Evolutionary conservation across 2,888 invertebrate genomes (phyloP), one percentile per base, ranked within the genome.

Genomic region (Invenusta paracnida): DNA sequence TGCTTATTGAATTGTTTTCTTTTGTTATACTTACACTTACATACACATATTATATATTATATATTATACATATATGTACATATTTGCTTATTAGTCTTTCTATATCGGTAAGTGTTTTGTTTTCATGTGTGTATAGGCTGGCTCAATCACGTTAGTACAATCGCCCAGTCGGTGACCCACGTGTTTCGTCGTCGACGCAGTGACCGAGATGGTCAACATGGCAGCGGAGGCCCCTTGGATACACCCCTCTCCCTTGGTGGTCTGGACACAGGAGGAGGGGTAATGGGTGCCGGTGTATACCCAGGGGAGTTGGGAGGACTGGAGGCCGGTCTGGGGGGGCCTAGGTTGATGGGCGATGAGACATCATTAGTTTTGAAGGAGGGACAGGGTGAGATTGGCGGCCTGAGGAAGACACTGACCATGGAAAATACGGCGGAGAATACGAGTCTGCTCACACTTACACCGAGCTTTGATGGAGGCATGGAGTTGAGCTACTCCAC

Each of bases 401-500:
- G 73, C 17, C 27, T 73, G 23, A 5, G 73, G 17, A 73, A 73
- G 73, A 73, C 73, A 2, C 17, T 73, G 17, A 73, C 73, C 2
- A 73, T 73, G 73, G 73, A 73, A 23, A 73, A 73, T 23, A 73
- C 73, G 23, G 73, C 73, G 23, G 73, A 73, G 73, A 73, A 73
- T 25, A 73, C 73, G 17, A 73, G 73, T 73, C 27, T 73, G 73
- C 23, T 73, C 11, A 73, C 73, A 25, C 27, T 73, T 5, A 73
- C 73, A 23, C 73, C 73, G 17, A 73, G 73, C 23, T 23, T 73
- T 5, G 73, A 73, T 73, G 73, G 73, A 5, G 73, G 73, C 17
- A 73, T 73, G 73, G 73, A 73, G 73, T 25, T 73, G 73, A 73
- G 73, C 73, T 73, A 73, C 23, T 73, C 73, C 25, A 73, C 23